These are phyloP conservation scores for Nemoura dubitans DNA, from an alignment of 2,888 invertebrate species.

Conservation along the genomic window DNA sequence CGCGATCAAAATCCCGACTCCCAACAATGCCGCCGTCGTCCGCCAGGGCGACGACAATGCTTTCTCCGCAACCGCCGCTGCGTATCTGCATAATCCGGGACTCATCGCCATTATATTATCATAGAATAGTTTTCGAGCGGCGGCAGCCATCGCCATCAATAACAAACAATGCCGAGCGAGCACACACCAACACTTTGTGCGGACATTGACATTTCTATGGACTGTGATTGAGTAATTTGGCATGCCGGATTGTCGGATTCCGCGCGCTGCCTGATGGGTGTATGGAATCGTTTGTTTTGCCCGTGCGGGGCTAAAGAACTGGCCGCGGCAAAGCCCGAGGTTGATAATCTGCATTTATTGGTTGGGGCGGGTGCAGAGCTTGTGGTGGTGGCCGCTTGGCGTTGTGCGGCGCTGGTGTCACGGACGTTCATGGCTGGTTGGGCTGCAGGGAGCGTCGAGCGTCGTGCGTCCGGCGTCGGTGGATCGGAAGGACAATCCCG, in stretches of 20 bases:
- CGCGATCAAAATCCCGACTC: not conserved
- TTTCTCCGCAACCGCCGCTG: not conserved
- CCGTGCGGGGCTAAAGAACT: not conserved
- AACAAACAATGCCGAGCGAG: not conserved
- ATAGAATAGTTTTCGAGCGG: slow-evolving; percentile 5
- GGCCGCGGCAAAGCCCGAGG: not conserved
- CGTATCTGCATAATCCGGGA: slow-evolving; percentile 20
- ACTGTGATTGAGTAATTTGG: slow-evolving; percentile 27
- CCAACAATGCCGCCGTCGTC: slow-evolving; percentile 47
- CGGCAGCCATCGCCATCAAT: not conserved
- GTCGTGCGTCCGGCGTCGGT: no score
- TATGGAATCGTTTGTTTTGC: not conserved
- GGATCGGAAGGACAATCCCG: no score
- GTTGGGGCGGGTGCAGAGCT: not conserved
- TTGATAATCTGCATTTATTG: not conserved
- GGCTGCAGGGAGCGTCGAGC: no score
- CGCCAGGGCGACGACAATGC: not conserved
- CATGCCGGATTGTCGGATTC: slow-evolving; percentile 10
- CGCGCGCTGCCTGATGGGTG: not conserved
- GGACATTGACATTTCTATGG: slow-evolving; percentile 33
- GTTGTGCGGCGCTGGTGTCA: no score
- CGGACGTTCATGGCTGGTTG: no score
- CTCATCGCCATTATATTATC: slow-evolving; percentile 16
- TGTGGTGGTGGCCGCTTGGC: no score
- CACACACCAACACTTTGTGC: not conserved